Base-by-base conservation (phyloP, 1,140 invertebrate genomes). In the Cydia splendana region DNA sequence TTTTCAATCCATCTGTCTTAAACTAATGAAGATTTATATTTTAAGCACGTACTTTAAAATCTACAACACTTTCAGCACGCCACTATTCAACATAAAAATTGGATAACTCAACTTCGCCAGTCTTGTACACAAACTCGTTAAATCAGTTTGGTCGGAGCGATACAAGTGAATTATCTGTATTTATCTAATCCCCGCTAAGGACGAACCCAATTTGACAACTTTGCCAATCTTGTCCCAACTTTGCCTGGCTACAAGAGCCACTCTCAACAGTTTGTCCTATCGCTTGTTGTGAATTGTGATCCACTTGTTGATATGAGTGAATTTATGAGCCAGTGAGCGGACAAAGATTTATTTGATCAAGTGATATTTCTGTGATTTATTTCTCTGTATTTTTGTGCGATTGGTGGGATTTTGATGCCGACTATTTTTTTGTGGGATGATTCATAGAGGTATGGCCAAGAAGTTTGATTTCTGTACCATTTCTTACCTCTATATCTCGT, bases 171-270 rank as follows among this genome's bases (percentile, higher is more conserved):
- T 71, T 38, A 71, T 71, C 67, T 71, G 67, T 71, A 45, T 69
- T 71, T 71, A 71, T 71, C 30, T 71, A 71, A 71, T 71, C 67
- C 34, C 18, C 28, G 67, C n/a, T 4, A 71, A 71, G 67, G 67
- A 71, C 67, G 30, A 42, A 71, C 18, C 34, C 38, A 71, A 71
- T 71, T 38, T 71, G 34, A 71, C 67, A 71, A 71, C 67, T 71
- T 71, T 18, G 38, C 34, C 67, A 71, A 38, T 71, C 67, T 71
- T 71, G 67, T 71, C 67, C 67, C 45, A 71, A 71, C 67, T 71
- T 38, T 9, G 57, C 18, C 57, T 24, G 57, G 65, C 10, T 28
- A 20, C 67, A n/a, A 67, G 65, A 42, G 67, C 67, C 15, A 38
- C 15, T 71, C 65, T 67, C 28, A 65, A 71, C 67, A 71, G 67